Base-by-base conservation (phyloP, 2,113 vertebrate species). In the Phylloscopus trochiloides region DNA sequence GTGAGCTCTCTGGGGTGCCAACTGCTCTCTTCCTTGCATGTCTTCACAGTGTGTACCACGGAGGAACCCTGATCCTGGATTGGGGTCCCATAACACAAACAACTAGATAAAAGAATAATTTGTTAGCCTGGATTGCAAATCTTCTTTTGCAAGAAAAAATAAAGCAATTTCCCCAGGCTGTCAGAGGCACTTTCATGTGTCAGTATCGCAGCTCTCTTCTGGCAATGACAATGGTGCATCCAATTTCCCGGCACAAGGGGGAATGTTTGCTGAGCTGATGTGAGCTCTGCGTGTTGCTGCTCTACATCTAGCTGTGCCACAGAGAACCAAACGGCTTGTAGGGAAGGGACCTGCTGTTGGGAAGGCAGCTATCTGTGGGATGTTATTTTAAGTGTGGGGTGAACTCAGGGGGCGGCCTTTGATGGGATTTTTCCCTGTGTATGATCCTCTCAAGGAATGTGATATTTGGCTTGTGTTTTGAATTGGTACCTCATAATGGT, bases 31-130 rank as follows among this genome's bases (percentile, higher is more conserved):
- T 94, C 71, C 72, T 97, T 90, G 61, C 78, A 15, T 79, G 87
- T 93, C 88, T 94, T 90, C 93, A 86, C 90, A 95, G 85, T 86
- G 68, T 51, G 70, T 45, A 86, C 78, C 47, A 83, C 18, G 48
- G 78, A 92, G 85, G 71, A 95, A 59, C 59, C 88, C 90, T 92
- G 74, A 93, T 91, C 63, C 70, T 89, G 88, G 61, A 71, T 5
- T 40, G 57, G 51, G 75, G 63, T 96, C 92, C 82, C 90, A 70
- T 86, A 86, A 86, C 3, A 0, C 92, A 91, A 92, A 67, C 90
- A 96, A 94, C 77, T 68, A 95, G 86, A 94, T 93, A 86, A 95
- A 96, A 92, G 92, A 93, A 94, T 96, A 88, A 94, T 94, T 92
- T 93, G 86, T 93, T 88, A 90, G 79, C 88, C 88, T n/a, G 75